Evolutionary conservation across 2,113 vertebrate genomes (phyloP).

Genomic region (Coreoperca whiteheadi): DNA sequence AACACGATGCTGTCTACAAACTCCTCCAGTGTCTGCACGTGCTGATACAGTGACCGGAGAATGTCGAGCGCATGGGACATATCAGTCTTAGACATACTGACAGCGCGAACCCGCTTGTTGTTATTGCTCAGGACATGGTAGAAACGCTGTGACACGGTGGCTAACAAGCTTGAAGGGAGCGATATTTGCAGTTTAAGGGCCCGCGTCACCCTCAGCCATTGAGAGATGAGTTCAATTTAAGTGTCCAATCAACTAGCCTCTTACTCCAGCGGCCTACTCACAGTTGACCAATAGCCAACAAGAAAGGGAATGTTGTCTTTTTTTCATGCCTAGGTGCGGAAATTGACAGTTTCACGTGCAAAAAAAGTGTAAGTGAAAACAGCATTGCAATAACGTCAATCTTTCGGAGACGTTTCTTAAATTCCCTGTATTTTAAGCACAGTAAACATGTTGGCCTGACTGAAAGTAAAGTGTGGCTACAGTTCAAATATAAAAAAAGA

Average conservation of each 20-base stretch:
- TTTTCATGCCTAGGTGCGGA: neutral
- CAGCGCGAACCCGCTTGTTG: fast-evolving
- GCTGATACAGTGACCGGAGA: slow-evolving; percentile 69
- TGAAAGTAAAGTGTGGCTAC: no score
- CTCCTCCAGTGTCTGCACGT: slow-evolving; percentile 69
- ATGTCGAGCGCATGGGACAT: slow-evolving; percentile 49
- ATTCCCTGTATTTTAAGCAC: no score
- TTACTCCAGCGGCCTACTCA: neutral
- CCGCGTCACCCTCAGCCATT: slow-evolving; percentile 44
- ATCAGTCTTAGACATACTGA: slow-evolving; percentile 55
- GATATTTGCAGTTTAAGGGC: neutral
- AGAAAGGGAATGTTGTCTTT: slow-evolving; percentile 38
- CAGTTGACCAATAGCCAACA: slow-evolving; percentile 43
- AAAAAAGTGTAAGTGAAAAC: neutral
- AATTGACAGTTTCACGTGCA: neutral
- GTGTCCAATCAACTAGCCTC: slow-evolving; percentile 44
- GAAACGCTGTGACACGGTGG: fast-evolving
- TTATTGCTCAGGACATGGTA: neutral
- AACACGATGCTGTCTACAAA: slow-evolving; percentile 70
- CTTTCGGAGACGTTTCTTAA: neutral
- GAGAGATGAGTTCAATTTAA: fast-evolving
- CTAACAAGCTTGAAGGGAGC: neutral
- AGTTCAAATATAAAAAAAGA: no score
- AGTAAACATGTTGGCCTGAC: no score
- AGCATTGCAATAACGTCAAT: neutral